These are phyloP conservation scores for Myopa testacea DNA, from an alignment of 2,888 invertebrate species.

Conservation along the genomic window DNA sequence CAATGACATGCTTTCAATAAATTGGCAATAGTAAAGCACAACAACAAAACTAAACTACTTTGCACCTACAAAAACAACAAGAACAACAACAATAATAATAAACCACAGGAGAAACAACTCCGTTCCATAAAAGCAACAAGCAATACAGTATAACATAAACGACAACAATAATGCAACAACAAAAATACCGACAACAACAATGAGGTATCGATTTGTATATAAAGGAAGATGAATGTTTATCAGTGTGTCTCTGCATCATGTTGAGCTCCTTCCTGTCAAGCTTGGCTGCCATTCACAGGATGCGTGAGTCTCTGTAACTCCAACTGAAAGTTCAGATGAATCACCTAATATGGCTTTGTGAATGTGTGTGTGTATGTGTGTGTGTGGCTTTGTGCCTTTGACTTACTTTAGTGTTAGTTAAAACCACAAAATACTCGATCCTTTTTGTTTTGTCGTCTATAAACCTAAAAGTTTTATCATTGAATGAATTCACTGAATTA, in stretches of 20 bases:
- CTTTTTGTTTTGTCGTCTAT: slow-evolving; percentile 9
- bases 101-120: too few relatives aligned
- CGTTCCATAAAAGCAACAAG: too few relatives aligned
- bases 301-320: too few relatives aligned
- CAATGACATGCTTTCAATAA: slow-evolving; percentile 14
- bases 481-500: slow-evolving; percentile 64
- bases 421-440: slow-evolving; percentile 16
- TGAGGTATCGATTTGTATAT: too few relatives aligned
- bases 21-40: background rate
- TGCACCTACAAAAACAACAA: background rate
- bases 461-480: slow-evolving; percentile 56
- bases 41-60: background rate
- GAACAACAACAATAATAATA: background rate
- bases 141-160: background rate
- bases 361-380: slow-evolving; percentile 20
- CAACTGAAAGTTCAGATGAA: too few relatives aligned
- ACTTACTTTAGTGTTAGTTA: slow-evolving; percentile 20
- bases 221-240: background rate
- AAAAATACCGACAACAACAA: background rate
- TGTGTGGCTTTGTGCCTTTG: background rate
- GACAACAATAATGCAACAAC: background rate
- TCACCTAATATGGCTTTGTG: background rate
- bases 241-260: background rate
- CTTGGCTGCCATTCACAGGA: background rate
- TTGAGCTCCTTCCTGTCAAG: background rate